Conservation (phyloP, 2,113 vertebrate genomes). For the Monopterus albus region DNA sequence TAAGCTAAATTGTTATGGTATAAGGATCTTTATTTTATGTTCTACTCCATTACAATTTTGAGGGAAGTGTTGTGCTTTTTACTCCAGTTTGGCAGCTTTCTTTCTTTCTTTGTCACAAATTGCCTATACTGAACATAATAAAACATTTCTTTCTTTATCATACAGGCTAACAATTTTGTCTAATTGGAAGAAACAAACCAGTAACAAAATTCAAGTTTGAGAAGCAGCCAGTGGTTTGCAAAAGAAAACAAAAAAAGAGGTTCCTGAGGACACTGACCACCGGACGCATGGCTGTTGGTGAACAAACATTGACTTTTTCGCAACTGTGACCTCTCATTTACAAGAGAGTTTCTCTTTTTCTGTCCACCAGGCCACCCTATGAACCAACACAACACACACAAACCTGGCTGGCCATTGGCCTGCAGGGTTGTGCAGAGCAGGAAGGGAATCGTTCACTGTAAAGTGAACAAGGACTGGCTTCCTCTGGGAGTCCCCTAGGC, state of each 20-base stretch:
- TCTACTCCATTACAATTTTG: too few species aligned
- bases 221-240: neutral
- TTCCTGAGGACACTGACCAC: constrained; percentile 14
- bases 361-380: constrained; percentile 42
- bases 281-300: constrained; percentile 17
- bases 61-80: too few species aligned
- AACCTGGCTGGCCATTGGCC: constrained; percentile 78
- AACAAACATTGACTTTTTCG: constrained; percentile 44
- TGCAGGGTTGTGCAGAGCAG: constrained; percentile 81
- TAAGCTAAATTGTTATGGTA: too few species aligned
- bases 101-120: too few species aligned
- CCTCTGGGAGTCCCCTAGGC: constrained; percentile 82
- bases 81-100: too few species aligned
- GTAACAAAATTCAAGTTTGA: too few species aligned
- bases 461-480: constrained; percentile 84
- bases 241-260: neutral
- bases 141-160: too few species aligned
- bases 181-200: too few species aligned
- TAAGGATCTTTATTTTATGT: too few species aligned
- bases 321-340: constrained; percentile 53
- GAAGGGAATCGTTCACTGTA: constrained; percentile 88
- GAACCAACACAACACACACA: constrained; percentile 48
- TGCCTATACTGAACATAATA: too few species aligned
- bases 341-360: constrained; percentile 32
- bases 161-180: too few species aligned